Evolutionary conservation across 2,113 vertebrate species (phyloP), one percentile per base, ranked within the genome.

Genomic region (Ammodytes marinus): DNA sequence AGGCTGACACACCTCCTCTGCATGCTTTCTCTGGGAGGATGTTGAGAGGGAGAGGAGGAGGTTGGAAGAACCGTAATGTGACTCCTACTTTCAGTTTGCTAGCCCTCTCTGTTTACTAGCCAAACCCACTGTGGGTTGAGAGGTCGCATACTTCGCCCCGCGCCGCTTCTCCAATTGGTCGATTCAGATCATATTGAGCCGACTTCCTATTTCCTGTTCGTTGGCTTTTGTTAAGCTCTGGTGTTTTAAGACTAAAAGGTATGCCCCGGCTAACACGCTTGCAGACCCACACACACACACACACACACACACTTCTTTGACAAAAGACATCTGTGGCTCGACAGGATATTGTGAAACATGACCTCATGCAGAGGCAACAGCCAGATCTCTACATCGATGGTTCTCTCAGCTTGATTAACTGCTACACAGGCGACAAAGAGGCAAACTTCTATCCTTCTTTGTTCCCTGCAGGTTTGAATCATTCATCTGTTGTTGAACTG

Each of bases 61-160:
- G 65, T 76, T 52, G 17, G 54, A 78, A 70, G 43, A 69, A 69
- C 35, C 86, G 94, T 92, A 94, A 95, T 88, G 53, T 69, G 93
- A 96, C 80, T 74, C 95, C 87, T 84, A 76, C 77, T 94, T 94
- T 94, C 92, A 79, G 80, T 95, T 92, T 91, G 82, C 67, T 6
- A 76, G 2, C 72, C 86, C 8, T 68, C 71, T 1, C 60, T 92
- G 58, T 74, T 79, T 84, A 59, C 65, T 72, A 76, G 83, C 85
- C 93, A 74, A 84, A 77, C 88, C 86, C 84, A 79, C 80, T 8
- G 17, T 52, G 67, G 67, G 85, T 78, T 92, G 66, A 82, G 83
- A 88, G 88, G 88, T 91, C 69, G 59, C 83, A 82, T 92, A 93
- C 88, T 89, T 85, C 19, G 40, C 53, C 54, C 27, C 1, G 39